Evolutionary conservation across 1,140 invertebrate genomes (phyloP), one percentile per base, ranked within the genome.

Genomic region (Sitophilus oryzae): DNA sequence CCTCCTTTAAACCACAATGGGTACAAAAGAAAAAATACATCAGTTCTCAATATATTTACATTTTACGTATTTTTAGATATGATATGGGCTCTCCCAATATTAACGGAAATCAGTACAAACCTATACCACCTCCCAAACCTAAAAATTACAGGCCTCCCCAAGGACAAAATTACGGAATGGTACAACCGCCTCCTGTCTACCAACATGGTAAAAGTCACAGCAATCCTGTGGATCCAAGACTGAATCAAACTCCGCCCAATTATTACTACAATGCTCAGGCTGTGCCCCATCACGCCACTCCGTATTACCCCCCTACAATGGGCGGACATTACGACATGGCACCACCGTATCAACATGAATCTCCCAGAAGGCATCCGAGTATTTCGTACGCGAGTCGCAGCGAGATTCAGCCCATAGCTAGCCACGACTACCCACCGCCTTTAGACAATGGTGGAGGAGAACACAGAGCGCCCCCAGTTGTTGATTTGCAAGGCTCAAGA

Each of bases 71-170:
- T 48, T 47, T 22, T 36, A 56, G 54, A 20, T 62, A 62, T 36
- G 65, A 66, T 53, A 60, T 54, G 21, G 64, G 60, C 2, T 36
- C 55, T 19, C 53, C 52, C 8, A 60, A 56, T 38, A 51, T 59
- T 16, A 69, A 69, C 52, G 67, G 64, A 14, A 67, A 67, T 44
- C 49, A 56, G 1, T 92, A 92, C 72, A 93, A 93, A 69, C 91
- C 91, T 0, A 83, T 93, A 48, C 91, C 91, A 18, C 91, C 91
- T 18, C 91, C 91, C 0, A 93, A 93, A 69, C 91, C 91, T 25
- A 91, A 91, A 67, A 91, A 91, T 71, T 92, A 92, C 67, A 81
- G 88, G 14, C 88, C 88, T 21, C 87, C 88, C 0, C 80, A 81
- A 56, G 71, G 69, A 48, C 63, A 66, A 23, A 55, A 58, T 38